phyloP scores from a whole-genome alignment of 2,888 invertebrate species.

The Gymnocheta viridis region DNA sequence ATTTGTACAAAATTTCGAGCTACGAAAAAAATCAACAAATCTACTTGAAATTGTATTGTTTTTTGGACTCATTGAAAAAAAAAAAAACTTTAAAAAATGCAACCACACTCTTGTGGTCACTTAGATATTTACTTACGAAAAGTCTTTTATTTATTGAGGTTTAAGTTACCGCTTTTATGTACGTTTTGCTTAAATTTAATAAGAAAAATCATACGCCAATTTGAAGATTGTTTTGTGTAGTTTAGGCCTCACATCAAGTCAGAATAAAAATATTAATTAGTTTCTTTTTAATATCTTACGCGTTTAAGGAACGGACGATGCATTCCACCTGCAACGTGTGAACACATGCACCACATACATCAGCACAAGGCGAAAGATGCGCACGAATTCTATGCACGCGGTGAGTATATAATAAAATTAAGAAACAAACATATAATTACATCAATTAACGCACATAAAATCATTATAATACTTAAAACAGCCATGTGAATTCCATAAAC shows the following conservation, averaged over 20 bases:
- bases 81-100: too few relatives aligned
- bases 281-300: constrained; percentile 28
- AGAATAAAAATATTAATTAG: background rate
- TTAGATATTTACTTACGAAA: too few relatives aligned
- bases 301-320: constrained; percentile 82
- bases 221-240: constrained; percentile 27
- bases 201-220: constrained; percentile 51
- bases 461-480: too few relatives aligned
- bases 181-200: background rate
- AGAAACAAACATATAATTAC: too few relatives aligned
- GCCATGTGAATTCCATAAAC: too few relatives aligned
- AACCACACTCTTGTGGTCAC: too few relatives aligned
- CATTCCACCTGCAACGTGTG: constrained; percentile 84
- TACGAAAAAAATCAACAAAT: too few relatives aligned
- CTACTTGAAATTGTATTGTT: too few relatives aligned
- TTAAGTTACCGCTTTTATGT: background rate
- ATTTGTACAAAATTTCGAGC: too few relatives aligned
- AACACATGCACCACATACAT: constrained; percentile 86
- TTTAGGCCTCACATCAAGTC: background rate
- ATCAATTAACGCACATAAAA: too few relatives aligned
- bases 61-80: too few relatives aligned
- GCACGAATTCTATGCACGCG: constrained; percentile 80
- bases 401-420: constrained; percentile 74
- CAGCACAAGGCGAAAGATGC: constrained; percentile 83
- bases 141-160: background rate